phyloP scores from a whole-genome alignment of 2,113 vertebrate species.

The Eptatretus burgeri region DNA sequence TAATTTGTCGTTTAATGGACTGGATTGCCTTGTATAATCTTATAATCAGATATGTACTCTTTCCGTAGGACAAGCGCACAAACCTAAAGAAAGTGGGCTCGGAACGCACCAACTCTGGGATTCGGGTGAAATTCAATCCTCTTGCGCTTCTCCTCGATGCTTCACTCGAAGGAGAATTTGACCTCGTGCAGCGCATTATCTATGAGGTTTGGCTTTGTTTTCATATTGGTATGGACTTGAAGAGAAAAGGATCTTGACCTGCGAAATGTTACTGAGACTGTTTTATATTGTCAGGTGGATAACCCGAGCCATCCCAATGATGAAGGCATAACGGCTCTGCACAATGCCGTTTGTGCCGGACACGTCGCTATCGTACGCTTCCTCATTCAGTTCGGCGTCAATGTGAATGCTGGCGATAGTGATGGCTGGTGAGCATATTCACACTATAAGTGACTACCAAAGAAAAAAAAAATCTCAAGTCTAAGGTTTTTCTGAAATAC shows the following conservation, averaged over 20 bases:
- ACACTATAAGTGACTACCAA: neutral
- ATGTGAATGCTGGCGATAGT: constrained; percentile 77
- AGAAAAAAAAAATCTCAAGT: neutral
- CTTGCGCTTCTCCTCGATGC: constrained; percentile 72
- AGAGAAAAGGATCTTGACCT: too few relatives aligned
- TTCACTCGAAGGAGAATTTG: constrained; percentile 80
- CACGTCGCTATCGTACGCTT: constrained; percentile 89
- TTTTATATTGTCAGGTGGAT: constrained; percentile 29
- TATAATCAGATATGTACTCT: too few relatives aligned
- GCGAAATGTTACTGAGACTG: neutral
- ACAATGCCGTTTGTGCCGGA: constrained; percentile 79
- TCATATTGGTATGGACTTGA: neutral
- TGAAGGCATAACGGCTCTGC: constrained; percentile 82
- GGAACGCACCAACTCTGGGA: constrained; percentile 51
- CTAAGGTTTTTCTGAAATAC: neutral
- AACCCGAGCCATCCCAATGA: constrained; percentile 84
- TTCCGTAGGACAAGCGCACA: constrained; percentile 41
- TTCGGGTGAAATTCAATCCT: constrained; percentile 76
- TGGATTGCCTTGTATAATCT: too few relatives aligned
- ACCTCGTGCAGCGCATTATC: constrained; percentile 84
- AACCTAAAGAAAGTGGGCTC: constrained; percentile 87
- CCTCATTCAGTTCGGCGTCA: constrained; percentile 82
- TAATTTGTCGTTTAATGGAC: too few relatives aligned
- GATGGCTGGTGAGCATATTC: constrained; percentile 50
- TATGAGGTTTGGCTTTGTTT: constrained; percentile 38